Evolutionary conservation across 2,797 vertebrate genomes (phyloP).

Genomic region (Brotula barbata): DNA sequence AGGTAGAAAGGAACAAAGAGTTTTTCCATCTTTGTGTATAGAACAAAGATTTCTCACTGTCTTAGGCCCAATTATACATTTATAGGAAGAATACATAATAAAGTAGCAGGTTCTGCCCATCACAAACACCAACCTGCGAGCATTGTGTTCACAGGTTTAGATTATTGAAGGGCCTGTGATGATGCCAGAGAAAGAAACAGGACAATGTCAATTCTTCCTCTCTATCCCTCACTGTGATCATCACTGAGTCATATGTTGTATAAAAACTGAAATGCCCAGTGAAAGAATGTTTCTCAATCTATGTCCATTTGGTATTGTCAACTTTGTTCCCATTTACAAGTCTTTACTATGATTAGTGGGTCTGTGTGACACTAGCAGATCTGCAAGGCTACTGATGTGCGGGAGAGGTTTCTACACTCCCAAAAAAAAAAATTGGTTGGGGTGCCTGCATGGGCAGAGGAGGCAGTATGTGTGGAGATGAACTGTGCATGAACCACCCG

Average conservation of each 20-base stretch:
- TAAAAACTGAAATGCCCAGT: constrained; percentile 36
- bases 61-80: constrained; percentile 36
- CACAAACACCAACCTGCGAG: constrained; percentile 39
- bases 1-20: not conserved
- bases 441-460: too few species aligned
- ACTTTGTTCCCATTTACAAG: too few species aligned
- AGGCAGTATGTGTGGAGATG: too few species aligned
- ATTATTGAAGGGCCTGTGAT: constrained; percentile 21
- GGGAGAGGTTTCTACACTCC: too few species aligned
- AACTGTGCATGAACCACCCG: too few species aligned
- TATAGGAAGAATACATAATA: constrained; percentile 9
- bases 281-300: not conserved
- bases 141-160: constrained; percentile 28
- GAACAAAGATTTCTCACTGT: constrained; percentile 51
- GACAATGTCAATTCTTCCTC: constrained; percentile 29
- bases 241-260: constrained; percentile 29
- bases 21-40: constrained; percentile 12
- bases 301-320: constrained; percentile 1
- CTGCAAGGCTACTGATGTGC: too few species aligned
- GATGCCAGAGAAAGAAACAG: constrained; percentile 31
- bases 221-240: constrained; percentile 5
- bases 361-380: too few species aligned
- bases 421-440: too few species aligned
- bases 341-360: too few species aligned
- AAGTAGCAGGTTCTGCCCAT: constrained; percentile 26